Percentiles rank a stretch among this genome's conserved stretches.
Conservation (phyloP, 2,113 vertebrate genomes). For the Condylura cristata region DNA sequence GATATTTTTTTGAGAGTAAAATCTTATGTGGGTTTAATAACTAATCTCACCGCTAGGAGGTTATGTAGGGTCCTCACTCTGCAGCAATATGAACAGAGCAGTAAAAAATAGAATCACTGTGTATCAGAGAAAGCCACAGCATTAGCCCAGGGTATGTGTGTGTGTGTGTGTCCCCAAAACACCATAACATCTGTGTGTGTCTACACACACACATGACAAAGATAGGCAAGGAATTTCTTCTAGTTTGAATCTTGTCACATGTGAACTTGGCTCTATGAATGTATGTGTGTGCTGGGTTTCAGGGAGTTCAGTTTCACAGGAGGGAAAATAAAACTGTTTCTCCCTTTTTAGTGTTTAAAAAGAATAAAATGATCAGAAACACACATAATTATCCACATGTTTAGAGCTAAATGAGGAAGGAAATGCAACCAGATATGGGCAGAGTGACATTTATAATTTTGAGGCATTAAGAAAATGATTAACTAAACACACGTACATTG, state of each 20-base stretch:
- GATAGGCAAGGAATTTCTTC: not conserved
- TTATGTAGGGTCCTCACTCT: not conserved
- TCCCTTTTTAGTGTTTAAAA: constrained; percentile 40
- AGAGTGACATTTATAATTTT: constrained; percentile 53
- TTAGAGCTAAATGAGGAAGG: constrained; percentile 57
- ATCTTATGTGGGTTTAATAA: constrained; percentile 17
- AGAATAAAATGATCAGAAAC: constrained; percentile 35
- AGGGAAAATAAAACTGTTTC: constrained; percentile 52
- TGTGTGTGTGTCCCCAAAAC: not conserved
- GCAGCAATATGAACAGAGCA: not conserved
- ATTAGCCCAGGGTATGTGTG: not conserved
- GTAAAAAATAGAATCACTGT: constrained; percentile 1
- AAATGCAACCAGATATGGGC: constrained; percentile 52
- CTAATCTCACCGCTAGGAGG: not conserved
- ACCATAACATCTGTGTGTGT: not conserved
- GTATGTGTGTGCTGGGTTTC: not conserved
- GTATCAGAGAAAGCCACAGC: not conserved
- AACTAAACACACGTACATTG: constrained; percentile 26
- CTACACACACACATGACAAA: not conserved
- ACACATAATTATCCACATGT: not conserved
- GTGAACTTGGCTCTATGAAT: constrained; percentile 51
- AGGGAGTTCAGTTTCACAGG: constrained; percentile 49
- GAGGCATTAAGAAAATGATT: constrained; percentile 68
- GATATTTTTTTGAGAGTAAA: constrained; percentile 14
- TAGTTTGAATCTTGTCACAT: constrained; percentile 36